Conservation (phyloP, 2,888 invertebrate genomes). For the Drymonia ruficornis region DNA sequence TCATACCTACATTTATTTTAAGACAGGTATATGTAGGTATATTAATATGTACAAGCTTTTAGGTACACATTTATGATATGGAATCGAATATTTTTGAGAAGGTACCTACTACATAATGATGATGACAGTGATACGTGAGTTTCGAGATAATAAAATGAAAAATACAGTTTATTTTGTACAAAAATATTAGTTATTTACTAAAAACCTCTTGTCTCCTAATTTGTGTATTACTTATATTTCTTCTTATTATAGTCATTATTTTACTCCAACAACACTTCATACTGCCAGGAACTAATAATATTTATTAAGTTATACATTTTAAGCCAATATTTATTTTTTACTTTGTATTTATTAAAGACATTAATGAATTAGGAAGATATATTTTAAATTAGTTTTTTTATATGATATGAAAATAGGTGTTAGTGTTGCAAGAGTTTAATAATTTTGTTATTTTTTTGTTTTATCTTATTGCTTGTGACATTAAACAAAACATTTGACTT, state of each 20-base stretch:
- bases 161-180: constrained; percentile 64
- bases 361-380: no score
- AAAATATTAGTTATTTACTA: constrained; percentile 71
- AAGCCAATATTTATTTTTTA: not conserved
- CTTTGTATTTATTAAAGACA: not conserved
- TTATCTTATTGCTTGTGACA: not conserved
- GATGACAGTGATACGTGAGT: constrained; percentile 54
- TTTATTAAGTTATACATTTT: no score
- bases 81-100: constrained; percentile 59
- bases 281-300: not conserved
- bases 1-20: constrained; percentile 17
- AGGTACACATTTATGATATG: constrained; percentile 77
- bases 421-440: not conserved
- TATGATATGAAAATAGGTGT: no score
- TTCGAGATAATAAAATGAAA: constrained; percentile 49
- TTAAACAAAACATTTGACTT: not conserved
- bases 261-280: constrained; percentile 26
- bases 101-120: constrained; percentile 51
- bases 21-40: constrained; percentile 46
- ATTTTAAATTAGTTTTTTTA: no score
- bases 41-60: constrained; percentile 68
- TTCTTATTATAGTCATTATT: constrained; percentile 23
- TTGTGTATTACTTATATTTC: constrained; percentile 37
- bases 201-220: constrained; percentile 42
- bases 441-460: not conserved